Evolutionary conservation across 2,888 invertebrate genomes (phyloP), one percentile per base, ranked within the genome.

Genomic region (Drosophila incognita): DNA sequence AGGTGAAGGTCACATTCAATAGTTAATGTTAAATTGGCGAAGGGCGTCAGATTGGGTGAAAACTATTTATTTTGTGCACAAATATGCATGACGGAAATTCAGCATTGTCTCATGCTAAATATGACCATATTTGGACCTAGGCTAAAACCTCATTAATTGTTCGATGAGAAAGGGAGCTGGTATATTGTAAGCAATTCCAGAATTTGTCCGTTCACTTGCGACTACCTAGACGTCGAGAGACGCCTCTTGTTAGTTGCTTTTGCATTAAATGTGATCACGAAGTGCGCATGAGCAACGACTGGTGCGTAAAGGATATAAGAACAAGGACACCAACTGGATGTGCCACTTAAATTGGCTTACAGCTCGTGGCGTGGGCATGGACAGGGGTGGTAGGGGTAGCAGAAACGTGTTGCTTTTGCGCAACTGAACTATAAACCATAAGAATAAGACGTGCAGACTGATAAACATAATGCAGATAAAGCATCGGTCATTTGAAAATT

Each of bases 261-360:
- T 36, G 60, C 69, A 52, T 61, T 74, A 86, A 89, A 89, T 89
- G 87, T 74, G 87, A 89, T 86, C 85, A 86, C 85, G 89, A 73
- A 27, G 27, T 27, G 3, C 27, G 27, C 27, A 27, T 27, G 3
- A 3, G 84, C 85, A 87, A 79, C 59, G 77, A 63, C 54, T 69
- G 71, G 15, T 75, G 78, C 69, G 77, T 71, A 71, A 69, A 77
- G 74, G 81, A 73, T 71, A 69, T 68, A 79, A 59, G 73, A 74
- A 40, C 70, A 82, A 63, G 64, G 64, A 18, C 59, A 65, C 42
- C 42, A 61, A 48, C 33, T 51, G 49, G 38, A 64, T 60, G 38
- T 58, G 67, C 64, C 75, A 54, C 60, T 72, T 77, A 38, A 53
- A 46, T 65, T 66, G 65, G 67, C n/a, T 35, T 59, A 24, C 42